Base-by-base conservation (phyloP, 35 echinoderm and acorn worm species). In the Patiria miniata region DNA sequence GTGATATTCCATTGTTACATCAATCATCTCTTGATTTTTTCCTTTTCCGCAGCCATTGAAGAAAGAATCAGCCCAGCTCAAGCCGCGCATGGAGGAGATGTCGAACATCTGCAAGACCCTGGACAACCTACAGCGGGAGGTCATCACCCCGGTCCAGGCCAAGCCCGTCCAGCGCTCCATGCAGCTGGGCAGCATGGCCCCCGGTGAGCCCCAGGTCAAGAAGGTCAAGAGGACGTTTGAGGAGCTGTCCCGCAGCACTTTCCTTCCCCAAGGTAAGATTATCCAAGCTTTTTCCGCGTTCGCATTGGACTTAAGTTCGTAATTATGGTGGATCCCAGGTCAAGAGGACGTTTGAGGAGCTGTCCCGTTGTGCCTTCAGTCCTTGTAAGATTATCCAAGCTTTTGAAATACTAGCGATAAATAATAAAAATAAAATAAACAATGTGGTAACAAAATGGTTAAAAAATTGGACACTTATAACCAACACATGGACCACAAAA, bases 31-130 rank as follows among this genome's bases (percentile, higher is more conserved):
- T 47, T 12, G 8, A 38, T 73, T 8, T 40, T 26, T 51, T 77
- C 47, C 52, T 54, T 12, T 40, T 19, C 77, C 51, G 9, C 87
- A 99, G 93, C 96, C 96, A 19, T 84, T 99, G 52, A 87, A 95
- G 77, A 79, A 83, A 4, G 96, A 99, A 22, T 80, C 84, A 36
- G 23, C 17, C 26, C 86, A 92, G 16, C 87, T 86, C 15, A 86
- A 89, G 78, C 77, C 86, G 7, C 90, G 84, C 40, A 61, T 99
- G 18, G 90, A 99, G 22, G 93, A 99, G 38, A 88, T 99, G 57
- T 85, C 59, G 28, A 52, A 87, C 15, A 58, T 86, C 9, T 87
- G 81, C 14, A 79, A 89, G 84, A 87, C 87, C 4, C 83, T 95
- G 8, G 93, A 91, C 26, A 91, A 92, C 21, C 42, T 99, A 0